Evolutionary conservation across 1,140 invertebrate species (phyloP), one percentile per base, ranked within the genome.

Genomic region (Heterodera carotae): DNA sequence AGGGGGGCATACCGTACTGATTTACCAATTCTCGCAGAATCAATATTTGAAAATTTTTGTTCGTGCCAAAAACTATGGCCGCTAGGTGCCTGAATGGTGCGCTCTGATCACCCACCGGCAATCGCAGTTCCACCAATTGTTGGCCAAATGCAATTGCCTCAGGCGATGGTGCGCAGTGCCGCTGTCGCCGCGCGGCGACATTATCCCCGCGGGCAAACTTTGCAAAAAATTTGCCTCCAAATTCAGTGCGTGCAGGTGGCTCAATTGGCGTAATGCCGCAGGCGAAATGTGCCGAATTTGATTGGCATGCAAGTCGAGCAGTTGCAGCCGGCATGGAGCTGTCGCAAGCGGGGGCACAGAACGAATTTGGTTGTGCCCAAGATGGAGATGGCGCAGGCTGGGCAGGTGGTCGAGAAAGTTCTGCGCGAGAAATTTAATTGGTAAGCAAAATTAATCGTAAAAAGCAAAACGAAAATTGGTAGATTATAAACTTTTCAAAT

Each of bases 71-170:
- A n/a, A n/a, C n/a, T n/a, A n/a, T n/a, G n/a, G n/a, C n/a, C n/a
- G n/a, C n/a, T n/a, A n/a, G n/a, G n/a, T n/a, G n/a, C n/a, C n/a
- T n/a, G n/a, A n/a, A n/a, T n/a, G n/a, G n/a, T n/a, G n/a, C n/a
- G n/a, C n/a, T n/a, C n/a, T n/a, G n/a, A n/a, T n/a, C n/a, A n/a
- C 27, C 33, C 43, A 81, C 81, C 82, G 53, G 71, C 82, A 83
- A 77, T 83, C 82, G 78, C 82, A 83, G 75, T 81, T 84, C 82
- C 82, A 83, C 7, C 80, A 79, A 59, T 83, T 83, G 48, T 75
- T 59, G 27, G 4, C 56, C 76, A 83, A 77, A 34, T 84, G 62
- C 2, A 84, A 33, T 34, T 29, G 60, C 34, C 69, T 69, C 29
- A 83, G 48, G 25, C 59, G 48, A n/a, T 68, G 25, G n/a, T n/a